Evolutionary conservation across 2,888 invertebrate genomes (phyloP).

Genomic region (Drosophila fungiperda): DNA sequence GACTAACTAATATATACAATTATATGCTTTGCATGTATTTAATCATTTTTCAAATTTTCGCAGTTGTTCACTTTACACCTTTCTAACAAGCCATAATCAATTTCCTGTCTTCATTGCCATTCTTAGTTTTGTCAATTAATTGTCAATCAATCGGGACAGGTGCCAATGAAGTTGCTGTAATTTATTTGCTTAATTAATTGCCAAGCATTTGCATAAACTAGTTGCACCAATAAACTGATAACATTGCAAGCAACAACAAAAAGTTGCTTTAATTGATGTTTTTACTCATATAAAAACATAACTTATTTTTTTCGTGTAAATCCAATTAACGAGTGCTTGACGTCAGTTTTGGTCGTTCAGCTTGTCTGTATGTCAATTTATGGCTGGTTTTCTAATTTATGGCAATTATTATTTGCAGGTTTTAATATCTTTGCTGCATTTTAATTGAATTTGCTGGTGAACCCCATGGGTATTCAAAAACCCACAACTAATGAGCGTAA

Average conservation of each 20-base stretch:
- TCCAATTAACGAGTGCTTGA: conserved; percentile 63
- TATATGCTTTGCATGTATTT: neutral
- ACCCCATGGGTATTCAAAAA: conserved; percentile 21
- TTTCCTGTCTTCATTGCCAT: conserved; percentile 1
- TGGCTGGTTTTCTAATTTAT: conserved; percentile 69
- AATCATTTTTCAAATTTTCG: neutral
- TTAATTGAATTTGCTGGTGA: conserved; percentile 58
- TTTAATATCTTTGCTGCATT: conserved; percentile 54
- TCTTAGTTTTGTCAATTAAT: conserved; percentile 10
- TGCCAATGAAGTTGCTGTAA: conserved; percentile 48
- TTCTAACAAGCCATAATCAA: neutral
- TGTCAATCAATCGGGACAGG: conserved; percentile 32
- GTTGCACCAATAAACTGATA: conserved; percentile 48
- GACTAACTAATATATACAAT: conserved; percentile 11
- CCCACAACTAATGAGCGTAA: conserved; percentile 29
- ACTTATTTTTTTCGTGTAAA: conserved; percentile 48
- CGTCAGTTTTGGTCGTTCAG: conserved; percentile 30
- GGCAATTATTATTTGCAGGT: conserved; percentile 63
- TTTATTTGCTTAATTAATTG: conserved; percentile 74
- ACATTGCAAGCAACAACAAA: conserved; percentile 25
- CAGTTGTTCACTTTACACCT: conserved; percentile 2
- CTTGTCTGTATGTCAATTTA: neutral
- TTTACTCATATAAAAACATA: conserved; percentile 14
- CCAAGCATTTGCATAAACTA: conserved; percentile 56
- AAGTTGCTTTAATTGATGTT: conserved; percentile 65